Evolutionary conservation across 92 coral and sea anemone genomes (phyloP).

Genomic region (Phenganax marumi): DNA sequence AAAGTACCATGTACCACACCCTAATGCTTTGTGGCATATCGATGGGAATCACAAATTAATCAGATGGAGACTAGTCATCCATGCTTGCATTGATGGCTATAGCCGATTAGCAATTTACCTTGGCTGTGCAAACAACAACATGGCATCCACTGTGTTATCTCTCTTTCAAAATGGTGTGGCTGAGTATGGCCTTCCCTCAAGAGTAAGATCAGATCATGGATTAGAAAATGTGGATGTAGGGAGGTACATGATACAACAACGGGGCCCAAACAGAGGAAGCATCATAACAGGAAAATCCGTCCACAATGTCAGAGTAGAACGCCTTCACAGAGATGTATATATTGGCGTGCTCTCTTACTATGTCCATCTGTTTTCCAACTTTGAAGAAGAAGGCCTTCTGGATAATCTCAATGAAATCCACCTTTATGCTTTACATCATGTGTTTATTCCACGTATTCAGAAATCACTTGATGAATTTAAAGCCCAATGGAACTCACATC

Average conservation of each 20-base stretch:
- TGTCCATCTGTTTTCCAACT: neutral
- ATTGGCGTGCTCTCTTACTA: slow-evolving; percentile 44
- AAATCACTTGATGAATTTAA: slow-evolving; percentile 9
- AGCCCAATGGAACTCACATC: slow-evolving; percentile 5
- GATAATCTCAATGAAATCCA: neutral
- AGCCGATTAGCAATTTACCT: slow-evolving; percentile 16
- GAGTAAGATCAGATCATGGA: slow-evolving; percentile 25
- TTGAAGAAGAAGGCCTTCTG: slow-evolving; percentile 21
- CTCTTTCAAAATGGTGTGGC: slow-evolving; percentile 15
- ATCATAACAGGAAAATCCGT: neutral
- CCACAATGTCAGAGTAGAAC: slow-evolving; percentile 29
- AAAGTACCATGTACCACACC: slow-evolving; percentile 34
- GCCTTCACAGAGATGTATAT: slow-evolving; percentile 49
- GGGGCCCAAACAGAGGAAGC: slow-evolving; percentile 7
- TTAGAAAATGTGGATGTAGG: slow-evolving; percentile 1
- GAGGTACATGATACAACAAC: neutral
- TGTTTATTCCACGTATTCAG: neutral
- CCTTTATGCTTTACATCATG: neutral
- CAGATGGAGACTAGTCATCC: slow-evolving; percentile 35
- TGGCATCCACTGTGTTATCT: slow-evolving; percentile 16
- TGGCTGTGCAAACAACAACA: slow-evolving; percentile 41
- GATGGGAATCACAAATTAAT: slow-evolving; percentile 38
- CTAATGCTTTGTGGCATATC: slow-evolving; percentile 37
- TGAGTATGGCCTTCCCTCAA: slow-evolving; percentile 29
- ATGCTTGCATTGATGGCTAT: slow-evolving; percentile 38